Evolutionary conservation across 2,888 invertebrate genomes (phyloP).

Genomic region (Gortyna flavago): DNA sequence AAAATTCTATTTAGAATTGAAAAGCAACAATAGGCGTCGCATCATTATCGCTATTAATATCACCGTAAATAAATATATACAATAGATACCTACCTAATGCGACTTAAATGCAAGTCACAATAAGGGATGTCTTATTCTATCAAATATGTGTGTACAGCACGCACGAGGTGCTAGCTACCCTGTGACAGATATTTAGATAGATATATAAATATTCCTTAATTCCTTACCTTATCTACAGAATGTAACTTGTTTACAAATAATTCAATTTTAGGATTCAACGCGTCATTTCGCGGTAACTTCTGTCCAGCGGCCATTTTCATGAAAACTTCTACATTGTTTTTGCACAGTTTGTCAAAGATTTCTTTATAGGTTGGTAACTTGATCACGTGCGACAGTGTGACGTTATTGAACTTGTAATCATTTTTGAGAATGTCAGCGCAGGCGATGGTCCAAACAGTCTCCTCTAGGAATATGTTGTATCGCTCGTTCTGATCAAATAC

Average conservation of each 20-base stretch:
- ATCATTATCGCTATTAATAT: neutral
- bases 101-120: neutral
- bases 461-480: conserved; percentile 91
- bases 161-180: neutral
- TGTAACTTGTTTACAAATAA: conserved; percentile 69
- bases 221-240: conserved; percentile 13
- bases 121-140: neutral
- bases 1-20: neutral
- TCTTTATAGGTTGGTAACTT: conserved; percentile 57
- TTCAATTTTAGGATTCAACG: conserved; percentile 75
- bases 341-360: conserved; percentile 74
- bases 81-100: neutral
- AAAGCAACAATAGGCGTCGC: neutral
- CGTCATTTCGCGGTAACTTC: conserved; percentile 46
- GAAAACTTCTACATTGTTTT: conserved; percentile 70
- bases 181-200: neutral
- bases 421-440: conserved; percentile 73
- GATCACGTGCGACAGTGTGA: conserved; percentile 39
- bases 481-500: conserved; percentile 92
- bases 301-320: conserved; percentile 61
- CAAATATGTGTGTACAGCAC: neutral
- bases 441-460: conserved; percentile 79
- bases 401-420: conserved; percentile 13
- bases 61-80: conserved; percentile 2
- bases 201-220: conserved; percentile 7